These are phyloP conservation scores for Drosophila takahashii DNA, from an alignment of 1,140 invertebrate species.

Conservation along the genomic window DNA sequence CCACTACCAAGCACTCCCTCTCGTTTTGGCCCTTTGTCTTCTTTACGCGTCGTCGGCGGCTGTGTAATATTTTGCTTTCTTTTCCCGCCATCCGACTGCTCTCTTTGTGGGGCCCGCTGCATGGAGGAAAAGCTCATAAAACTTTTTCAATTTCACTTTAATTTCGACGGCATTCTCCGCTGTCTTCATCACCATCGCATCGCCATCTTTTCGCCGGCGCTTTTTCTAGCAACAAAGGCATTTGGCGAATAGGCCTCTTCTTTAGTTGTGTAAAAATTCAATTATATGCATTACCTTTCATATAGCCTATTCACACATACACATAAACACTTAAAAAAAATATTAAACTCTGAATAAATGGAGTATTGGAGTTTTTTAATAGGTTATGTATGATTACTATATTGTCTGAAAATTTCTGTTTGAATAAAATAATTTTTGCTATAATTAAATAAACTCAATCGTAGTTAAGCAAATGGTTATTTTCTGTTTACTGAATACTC, in stretches of 20 bases:
- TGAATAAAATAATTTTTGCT: too few species aligned
- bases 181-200: constrained; percentile 35
- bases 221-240: constrained; percentile 70
- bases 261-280: constrained; percentile 83
- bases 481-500: background rate
- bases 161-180: constrained; percentile 60
- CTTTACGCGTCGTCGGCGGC: constrained; percentile 73
- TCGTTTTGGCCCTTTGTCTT: constrained; percentile 58
- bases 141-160: constrained; percentile 84
- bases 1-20: background rate
- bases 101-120: constrained; percentile 46
- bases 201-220: constrained; percentile 41
- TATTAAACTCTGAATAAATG: background rate
- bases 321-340: background rate
- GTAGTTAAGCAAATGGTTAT: too few species aligned
- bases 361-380: too few species aligned
- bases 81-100: constrained; percentile 30
- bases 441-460: too few species aligned
- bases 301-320: constrained; percentile 35
- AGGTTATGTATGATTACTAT: too few species aligned
- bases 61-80: constrained; percentile 78
- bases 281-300: constrained; percentile 80
- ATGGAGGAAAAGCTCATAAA: constrained; percentile 80
- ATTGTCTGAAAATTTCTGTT: too few species aligned
- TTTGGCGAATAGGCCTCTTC: constrained; percentile 52